phyloP scores from a whole-genome alignment of 2,888 invertebrate species.

The Tortricodes alternella region DNA sequence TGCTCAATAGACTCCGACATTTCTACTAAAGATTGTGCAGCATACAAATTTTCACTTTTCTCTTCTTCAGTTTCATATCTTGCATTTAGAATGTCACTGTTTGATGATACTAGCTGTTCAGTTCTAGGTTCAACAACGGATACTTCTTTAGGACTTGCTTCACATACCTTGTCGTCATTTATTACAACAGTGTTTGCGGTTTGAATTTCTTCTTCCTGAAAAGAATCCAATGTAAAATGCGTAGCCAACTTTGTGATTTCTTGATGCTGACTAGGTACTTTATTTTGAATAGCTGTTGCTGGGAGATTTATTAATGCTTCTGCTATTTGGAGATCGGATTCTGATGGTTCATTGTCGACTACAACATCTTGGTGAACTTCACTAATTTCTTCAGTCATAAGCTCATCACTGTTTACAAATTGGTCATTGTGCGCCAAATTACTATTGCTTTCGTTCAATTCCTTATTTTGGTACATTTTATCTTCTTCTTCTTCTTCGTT shows the following conservation, averaged over 20 bases:
- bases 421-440: constrained; percentile 10
- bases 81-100: constrained; percentile 49
- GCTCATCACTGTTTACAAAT: neutral
- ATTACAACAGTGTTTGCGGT: constrained; percentile 25
- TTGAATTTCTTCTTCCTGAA: constrained; percentile 41
- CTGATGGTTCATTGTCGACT: constrained; percentile 59
- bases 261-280: constrained; percentile 43
- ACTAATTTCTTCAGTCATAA: constrained; percentile 28
- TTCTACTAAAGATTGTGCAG: constrained; percentile 76
- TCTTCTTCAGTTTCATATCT: constrained; percentile 75
- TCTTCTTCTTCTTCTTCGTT: neutral
- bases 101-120: constrained; percentile 39
- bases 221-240: constrained; percentile 33
- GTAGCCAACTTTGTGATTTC: constrained; percentile 39
- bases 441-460: constrained; percentile 17
- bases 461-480: constrained; percentile 25
- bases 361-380: constrained; percentile 23
- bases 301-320: constrained; percentile 76
- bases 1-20: constrained; percentile 76
- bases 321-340: constrained; percentile 77
- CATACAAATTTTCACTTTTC: constrained; percentile 74
- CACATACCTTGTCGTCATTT: constrained; percentile 35
- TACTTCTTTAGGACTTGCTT: constrained; percentile 34
- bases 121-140: constrained; percentile 8
- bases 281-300: constrained; percentile 64